Conservation (phyloP, 2,888 invertebrate species). For the Anoncus sp. region DNA sequence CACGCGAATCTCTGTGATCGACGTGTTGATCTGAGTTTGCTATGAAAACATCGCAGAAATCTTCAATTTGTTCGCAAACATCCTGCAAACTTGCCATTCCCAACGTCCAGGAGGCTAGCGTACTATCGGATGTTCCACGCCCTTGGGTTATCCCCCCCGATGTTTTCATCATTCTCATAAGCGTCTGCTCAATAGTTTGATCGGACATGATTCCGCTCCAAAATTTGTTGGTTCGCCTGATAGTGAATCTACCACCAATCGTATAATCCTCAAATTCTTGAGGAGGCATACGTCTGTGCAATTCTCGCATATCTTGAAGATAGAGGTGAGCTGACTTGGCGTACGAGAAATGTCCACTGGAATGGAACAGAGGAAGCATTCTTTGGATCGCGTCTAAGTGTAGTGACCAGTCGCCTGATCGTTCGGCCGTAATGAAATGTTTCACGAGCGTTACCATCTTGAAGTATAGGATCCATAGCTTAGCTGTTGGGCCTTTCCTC, state of each 20-base stretch:
- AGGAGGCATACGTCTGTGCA: conserved; percentile 67
- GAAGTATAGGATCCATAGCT: conserved; percentile 72
- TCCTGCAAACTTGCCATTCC: conserved; percentile 61
- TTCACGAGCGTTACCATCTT: conserved; percentile 72
- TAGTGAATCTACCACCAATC: conserved; percentile 70
- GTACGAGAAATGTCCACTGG: conserved; percentile 78
- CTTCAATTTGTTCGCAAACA: conserved; percentile 65
- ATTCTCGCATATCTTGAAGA: conserved; percentile 78
- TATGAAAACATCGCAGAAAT: conserved; percentile 64
- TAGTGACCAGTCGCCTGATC: conserved; percentile 72
- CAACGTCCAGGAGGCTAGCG: conserved; percentile 60
- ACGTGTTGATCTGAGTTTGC: conserved; percentile 72
- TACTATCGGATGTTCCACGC: conserved; percentile 65
- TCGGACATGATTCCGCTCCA: conserved; percentile 71
- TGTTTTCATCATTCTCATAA: conserved; percentile 74
- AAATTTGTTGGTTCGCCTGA: conserved; percentile 70
- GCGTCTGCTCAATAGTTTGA: conserved; percentile 75
- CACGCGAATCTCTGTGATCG: conserved; percentile 65
- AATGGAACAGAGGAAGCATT: conserved; percentile 78
- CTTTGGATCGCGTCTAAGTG: conserved; percentile 72
- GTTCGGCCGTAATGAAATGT: conserved; percentile 74
- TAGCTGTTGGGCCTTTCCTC: conserved; percentile 63
- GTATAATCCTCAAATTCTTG: conserved; percentile 68
- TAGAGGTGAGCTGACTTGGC: conserved; percentile 77
- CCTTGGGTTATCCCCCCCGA: conserved; percentile 70